Evolutionary conservation across 2,888 invertebrate species (phyloP).

Genomic region (Laspeyria flexula): DNA sequence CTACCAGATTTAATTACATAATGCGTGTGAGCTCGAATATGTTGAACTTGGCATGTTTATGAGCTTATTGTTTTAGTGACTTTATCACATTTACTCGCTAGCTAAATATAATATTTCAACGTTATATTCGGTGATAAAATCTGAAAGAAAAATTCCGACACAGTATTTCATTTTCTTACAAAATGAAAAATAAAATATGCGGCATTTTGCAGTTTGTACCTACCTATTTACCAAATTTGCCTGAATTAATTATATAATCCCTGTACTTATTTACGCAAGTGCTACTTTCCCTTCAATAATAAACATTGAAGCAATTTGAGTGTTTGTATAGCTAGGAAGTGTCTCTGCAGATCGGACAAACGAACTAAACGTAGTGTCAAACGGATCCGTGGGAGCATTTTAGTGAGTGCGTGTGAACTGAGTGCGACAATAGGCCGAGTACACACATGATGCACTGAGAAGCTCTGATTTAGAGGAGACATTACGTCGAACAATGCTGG

Average conservation of each 20-base stretch:
- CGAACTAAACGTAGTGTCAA: conserved; percentile 46
- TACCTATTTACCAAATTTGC: neutral
- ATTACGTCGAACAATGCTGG: conserved; percentile 78
- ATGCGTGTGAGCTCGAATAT: conserved; percentile 14
- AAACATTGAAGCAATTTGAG: conserved; percentile 19
- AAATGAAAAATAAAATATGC: neutral
- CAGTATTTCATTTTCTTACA: neutral
- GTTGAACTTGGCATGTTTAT: conserved; percentile 8
- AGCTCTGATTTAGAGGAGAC: conserved; percentile 81
- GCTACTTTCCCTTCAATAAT: conserved; percentile 4
- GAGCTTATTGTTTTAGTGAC: conserved; percentile 10
- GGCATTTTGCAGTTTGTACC: neutral
- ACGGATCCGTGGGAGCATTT: conserved; percentile 75
- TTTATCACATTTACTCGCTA: neutral
- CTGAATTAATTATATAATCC: neutral
- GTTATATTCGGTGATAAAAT: neutral
- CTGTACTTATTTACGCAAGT: conserved; percentile 2
- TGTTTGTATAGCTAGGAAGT: conserved; percentile 44
- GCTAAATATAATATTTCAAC: neutral
- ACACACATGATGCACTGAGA: conserved; percentile 66
- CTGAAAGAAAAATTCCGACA: neutral
- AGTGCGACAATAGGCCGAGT: conserved; percentile 70
- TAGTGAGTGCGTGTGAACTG: conserved; percentile 80
- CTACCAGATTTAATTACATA: conserved; percentile 52
- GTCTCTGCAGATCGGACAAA: conserved; percentile 42